Evolutionary conservation across 1,140 invertebrate genomes (phyloP), one percentile per base, ranked within the genome.

Genomic region (Drosophila subobscura): DNA sequence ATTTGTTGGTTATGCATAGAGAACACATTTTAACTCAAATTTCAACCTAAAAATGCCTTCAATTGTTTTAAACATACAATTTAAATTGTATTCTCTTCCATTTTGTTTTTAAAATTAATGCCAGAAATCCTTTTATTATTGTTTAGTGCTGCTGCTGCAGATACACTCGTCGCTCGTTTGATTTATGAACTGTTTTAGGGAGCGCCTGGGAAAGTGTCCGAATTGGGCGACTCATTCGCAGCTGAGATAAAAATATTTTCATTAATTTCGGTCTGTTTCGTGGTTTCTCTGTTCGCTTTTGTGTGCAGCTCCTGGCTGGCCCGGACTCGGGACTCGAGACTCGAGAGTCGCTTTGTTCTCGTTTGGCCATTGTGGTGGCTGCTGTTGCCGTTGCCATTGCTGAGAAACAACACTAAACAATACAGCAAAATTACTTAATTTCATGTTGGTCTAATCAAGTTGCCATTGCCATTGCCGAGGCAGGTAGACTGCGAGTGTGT

Each of bases 401-500:
- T 50, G 59, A 56, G 52, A 49, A 66, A 70, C 45, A 70, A 66
- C 81, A 77, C 83, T 88, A 85, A 85, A 85, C 81, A 85, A 85
- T 86, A 78, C 65, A 50, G 58, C 68, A 49, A 85, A 85, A 85
- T 85, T 85, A 78, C 81, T 85, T 85, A 85, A 85, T 85, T 85
- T 85, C 81, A 85, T 85, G 81, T 85, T 88, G 81, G 83, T 85
- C 83, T 85, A 85, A 85, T 88, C 81, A 85, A 85, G 81, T 88
- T 85, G 77, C 80, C 80, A 80, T 80, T 80, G 72, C 81, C 67
- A 50, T 37, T 37, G 33, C 33, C 33, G 33, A 37, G 56, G 57
- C 49, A 72, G 56, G 67, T 61, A 50, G 72, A 56, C 68, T 58
- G 42, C 68, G 55, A 61, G 61, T 49, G 49, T 58, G 63, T 58